Conservation (phyloP, 2,113 vertebrate species). For the Gorsachius goisagi region DNA sequence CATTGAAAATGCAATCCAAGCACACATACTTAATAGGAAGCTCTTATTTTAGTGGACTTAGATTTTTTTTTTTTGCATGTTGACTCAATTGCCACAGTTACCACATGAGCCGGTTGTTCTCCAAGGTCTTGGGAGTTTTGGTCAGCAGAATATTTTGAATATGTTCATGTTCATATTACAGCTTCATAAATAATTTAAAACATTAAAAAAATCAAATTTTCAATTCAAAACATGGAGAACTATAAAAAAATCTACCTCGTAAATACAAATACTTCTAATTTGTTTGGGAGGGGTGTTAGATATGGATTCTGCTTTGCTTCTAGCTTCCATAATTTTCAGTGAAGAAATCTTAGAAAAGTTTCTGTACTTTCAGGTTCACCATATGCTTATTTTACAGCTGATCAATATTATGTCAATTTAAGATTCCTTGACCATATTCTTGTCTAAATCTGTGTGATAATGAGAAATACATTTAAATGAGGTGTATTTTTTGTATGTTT, state of each 20-base stretch:
- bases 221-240: neutral
- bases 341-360: neutral
- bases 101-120: neutral
- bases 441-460: neutral
- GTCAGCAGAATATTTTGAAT: neutral
- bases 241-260: neutral
- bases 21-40: neutral
- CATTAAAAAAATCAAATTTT: neutral
- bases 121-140: neutral
- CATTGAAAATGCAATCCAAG: neutral
- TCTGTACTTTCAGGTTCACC: neutral
- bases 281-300: neutral
- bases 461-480: neutral
- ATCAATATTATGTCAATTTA: neutral
- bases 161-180: neutral
- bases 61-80: neutral
- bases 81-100: neutral
- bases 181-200: neutral
- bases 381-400: neutral
- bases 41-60: neutral
- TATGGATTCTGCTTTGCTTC: neutral
- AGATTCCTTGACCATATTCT: neutral
- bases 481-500: neutral
- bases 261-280: neutral
- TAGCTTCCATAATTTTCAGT: neutral